Conservation (phyloP, 2,888 invertebrate species). For the Blomia tropicalis region DNA sequence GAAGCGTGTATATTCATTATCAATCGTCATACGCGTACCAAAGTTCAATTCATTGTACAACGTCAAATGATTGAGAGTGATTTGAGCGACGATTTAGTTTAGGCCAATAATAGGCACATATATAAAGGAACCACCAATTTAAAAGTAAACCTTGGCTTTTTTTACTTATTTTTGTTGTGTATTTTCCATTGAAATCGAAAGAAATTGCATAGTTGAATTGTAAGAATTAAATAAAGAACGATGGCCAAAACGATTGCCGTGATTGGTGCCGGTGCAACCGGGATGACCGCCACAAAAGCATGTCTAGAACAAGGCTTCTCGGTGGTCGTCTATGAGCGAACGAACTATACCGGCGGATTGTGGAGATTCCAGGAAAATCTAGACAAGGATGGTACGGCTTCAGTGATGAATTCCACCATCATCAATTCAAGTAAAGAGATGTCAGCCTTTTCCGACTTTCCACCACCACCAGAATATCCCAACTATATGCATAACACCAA, state of each 20-base stretch:
- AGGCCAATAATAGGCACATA: no score
- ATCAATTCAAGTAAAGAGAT: slow-evolving; percentile 38
- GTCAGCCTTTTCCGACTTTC: slow-evolving; percentile 36
- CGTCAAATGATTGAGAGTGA: no score
- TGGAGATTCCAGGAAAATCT: slow-evolving; percentile 33
- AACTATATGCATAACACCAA: slow-evolving; percentile 36
- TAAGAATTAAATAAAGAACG: background rate
- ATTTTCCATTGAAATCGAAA: no score
- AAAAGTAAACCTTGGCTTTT: no score
- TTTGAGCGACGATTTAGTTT: no score
- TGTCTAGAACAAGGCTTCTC: slow-evolving; percentile 35
- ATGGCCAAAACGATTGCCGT: slow-evolving; percentile 29
- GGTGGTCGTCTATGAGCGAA: slow-evolving; percentile 35
- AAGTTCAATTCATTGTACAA: no score
- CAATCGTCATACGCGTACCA: no score
- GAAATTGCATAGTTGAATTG: no score
- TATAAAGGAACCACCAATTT: no score
- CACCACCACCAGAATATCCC: slow-evolving; percentile 34
- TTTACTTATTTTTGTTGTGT: background rate
- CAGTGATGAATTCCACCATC: slow-evolving; percentile 35
- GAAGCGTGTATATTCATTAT: no score
- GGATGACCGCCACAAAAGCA: slow-evolving; percentile 35
- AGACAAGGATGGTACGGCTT: slow-evolving; percentile 31
- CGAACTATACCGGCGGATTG: slow-evolving; percentile 34
- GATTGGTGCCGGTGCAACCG: slow-evolving; percentile 38